Base-by-base conservation (phyloP, 1,140 invertebrate genomes). In the Drosophila lowei region DNA sequence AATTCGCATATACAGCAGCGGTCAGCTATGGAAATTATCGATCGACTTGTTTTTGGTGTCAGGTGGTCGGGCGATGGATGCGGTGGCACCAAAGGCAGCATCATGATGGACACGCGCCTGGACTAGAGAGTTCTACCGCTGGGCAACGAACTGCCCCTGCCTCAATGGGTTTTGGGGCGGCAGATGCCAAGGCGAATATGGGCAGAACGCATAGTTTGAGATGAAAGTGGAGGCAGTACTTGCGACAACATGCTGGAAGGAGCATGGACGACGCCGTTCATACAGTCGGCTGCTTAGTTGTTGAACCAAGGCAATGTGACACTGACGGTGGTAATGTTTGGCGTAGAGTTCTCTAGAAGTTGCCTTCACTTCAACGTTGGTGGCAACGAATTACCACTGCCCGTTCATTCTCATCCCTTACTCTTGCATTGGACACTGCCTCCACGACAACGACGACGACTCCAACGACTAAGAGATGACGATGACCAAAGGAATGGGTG, bases 1-100 rank as follows among this genome's bases (percentile, higher is more conserved):
- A 90, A 90, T 90, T 90, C 85, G 86, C 89, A 90, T 90, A 90
- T 84, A 90, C 80, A 89, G 89, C 79, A 86, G 80, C 88, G 89
- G 89, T 90, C 89, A 90, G 85, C 89, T 89, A 90, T 90, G 89
- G 85, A 90, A 90, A 90, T 90, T 90, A 90, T 90, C 89, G 89
- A 90, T 90, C 89, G 89, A 90, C 70, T 85, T 89, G 85, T 79
- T 85, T 89, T 85, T 90, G 89, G 84, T 90, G 88, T 90, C 83
- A 90, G 83, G 84, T 90, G 88, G 79, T 84, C 71, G 79, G 88
- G 81, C 77, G 83, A 83, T 90, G 88, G 72, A 79, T 77, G 83
- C 64, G 79, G 72, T 86, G 81, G 67, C 81, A 55, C 68, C 67
- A 65, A 74, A 60, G 72, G 72, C 73, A 72, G 60, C 79, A 83